These are phyloP conservation scores for Saturnia pavonia DNA, from an alignment of 2,888 invertebrate species.

Conservation along the genomic window DNA sequence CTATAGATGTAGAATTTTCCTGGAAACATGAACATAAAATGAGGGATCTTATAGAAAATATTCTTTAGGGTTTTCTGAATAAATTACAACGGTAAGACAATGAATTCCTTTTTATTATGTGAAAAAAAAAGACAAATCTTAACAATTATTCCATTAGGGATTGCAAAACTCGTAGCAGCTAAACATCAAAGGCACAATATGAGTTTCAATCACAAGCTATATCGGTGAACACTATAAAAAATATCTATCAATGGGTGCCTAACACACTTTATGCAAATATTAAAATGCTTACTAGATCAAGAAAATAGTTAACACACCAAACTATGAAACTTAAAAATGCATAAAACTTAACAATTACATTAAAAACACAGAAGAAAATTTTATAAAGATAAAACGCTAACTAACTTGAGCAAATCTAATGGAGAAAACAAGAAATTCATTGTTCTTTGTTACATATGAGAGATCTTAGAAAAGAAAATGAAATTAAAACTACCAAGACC, in stretches of 20 bases:
- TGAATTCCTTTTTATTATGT: conserved; percentile 74
- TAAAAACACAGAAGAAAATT: conserved; percentile 28
- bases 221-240: conserved; percentile 34
- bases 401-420: conserved; percentile 67
- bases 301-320: conserved; percentile 17
- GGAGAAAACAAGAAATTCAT: conserved; percentile 57
- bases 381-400: conserved; percentile 46
- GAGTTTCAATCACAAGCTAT: conserved; percentile 44
- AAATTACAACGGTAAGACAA: conserved; percentile 43
- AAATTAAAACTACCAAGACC: conserved; percentile 38
- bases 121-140: conserved; percentile 58
- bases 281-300: conserved; percentile 13
- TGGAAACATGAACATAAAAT: too few relatives aligned
- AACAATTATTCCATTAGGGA: conserved; percentile 47
- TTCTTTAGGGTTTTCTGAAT: background rate
- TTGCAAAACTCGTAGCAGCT: conserved; percentile 55
- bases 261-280: background rate
- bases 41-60: background rate
- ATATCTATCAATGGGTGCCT: conserved; percentile 37
- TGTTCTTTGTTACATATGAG: conserved; percentile 43
- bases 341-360: conserved; percentile 31
- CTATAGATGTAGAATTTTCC: too few relatives aligned
- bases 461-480: conserved; percentile 55
- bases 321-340: conserved; percentile 29
- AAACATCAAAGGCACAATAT: conserved; percentile 63